Conservation (phyloP, 2,797 vertebrate genomes). For the Yasuhikotakia modesta region DNA sequence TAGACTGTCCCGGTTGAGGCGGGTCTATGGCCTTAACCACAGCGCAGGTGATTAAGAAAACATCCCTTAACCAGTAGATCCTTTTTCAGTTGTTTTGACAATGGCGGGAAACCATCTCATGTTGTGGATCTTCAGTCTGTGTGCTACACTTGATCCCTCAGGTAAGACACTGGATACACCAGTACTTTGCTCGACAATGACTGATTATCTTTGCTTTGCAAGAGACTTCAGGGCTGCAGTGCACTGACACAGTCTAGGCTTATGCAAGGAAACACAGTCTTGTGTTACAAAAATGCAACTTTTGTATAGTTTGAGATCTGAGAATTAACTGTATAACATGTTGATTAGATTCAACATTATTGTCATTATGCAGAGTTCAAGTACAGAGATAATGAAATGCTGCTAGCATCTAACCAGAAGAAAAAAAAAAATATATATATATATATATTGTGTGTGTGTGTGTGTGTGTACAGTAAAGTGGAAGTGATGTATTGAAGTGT, state of each 20-base stretch:
- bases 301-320: not conserved
- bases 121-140: conserved; percentile 69
- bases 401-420: too few species aligned
- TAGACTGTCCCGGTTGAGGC: conserved; percentile 54
- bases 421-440: too few species aligned
- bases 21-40: conserved; percentile 55
- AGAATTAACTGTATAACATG: too few species aligned
- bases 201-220: conserved; percentile 58
- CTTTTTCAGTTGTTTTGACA: conserved; percentile 61
- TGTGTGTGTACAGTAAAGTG: not conserved
- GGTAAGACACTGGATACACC: conserved; percentile 65
- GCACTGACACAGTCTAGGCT: not conserved
- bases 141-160: conserved; percentile 60
- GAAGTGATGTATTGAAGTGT: not conserved
- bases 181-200: conserved; percentile 39
- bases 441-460: too few species aligned
- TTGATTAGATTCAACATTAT: too few species aligned
- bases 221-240: conserved; percentile 24
- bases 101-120: conserved; percentile 65
- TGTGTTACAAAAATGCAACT: not conserved
- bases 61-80: conserved; percentile 36
- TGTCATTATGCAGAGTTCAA: too few species aligned
- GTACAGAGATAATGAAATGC: too few species aligned
- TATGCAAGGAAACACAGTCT: not conserved
- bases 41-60: conserved; percentile 59